Conservation (phyloP, 2,113 vertebrate species). For the Sisor rabdophorus region DNA sequence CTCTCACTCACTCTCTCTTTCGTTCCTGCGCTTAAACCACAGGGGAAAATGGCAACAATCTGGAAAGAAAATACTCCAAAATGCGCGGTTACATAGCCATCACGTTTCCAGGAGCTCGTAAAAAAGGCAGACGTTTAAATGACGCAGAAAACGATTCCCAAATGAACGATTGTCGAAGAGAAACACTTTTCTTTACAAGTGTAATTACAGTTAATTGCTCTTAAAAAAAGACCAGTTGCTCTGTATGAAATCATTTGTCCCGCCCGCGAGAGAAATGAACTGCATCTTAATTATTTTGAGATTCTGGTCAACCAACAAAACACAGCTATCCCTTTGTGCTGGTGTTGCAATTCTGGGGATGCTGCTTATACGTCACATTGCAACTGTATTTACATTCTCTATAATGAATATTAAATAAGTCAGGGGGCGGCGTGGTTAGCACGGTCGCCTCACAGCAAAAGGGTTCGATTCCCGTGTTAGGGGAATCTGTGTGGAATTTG, state of each 20-base stretch:
- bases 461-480: too few species aligned
- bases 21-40: constrained; percentile 50
- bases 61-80: constrained; percentile 52
- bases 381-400: neutral
- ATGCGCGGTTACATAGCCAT: constrained; percentile 54
- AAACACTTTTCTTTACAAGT: constrained; percentile 60
- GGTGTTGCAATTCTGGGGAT: neutral
- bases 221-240: constrained; percentile 61
- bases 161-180: constrained; percentile 57
- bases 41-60: constrained; percentile 52
- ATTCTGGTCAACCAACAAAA: constrained; percentile 43
- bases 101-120: constrained; percentile 58
- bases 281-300: constrained; percentile 42
- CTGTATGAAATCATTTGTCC: constrained; percentile 61
- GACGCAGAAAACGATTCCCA: constrained; percentile 68
- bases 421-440: too few species aligned
- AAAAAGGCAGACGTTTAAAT: constrained; percentile 68
- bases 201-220: constrained; percentile 71
- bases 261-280: constrained; percentile 52
- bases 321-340: neutral
- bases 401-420: neutral
- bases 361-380: neutral
- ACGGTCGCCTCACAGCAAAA: too few species aligned
- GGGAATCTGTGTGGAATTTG: too few species aligned
- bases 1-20: neutral